A percentile compares a stretch with the other conserved stretches of the same genome.
Evolutionary conservation across 1,140 invertebrate species (phyloP).

Genomic region (Nephila pilipes): DNA sequence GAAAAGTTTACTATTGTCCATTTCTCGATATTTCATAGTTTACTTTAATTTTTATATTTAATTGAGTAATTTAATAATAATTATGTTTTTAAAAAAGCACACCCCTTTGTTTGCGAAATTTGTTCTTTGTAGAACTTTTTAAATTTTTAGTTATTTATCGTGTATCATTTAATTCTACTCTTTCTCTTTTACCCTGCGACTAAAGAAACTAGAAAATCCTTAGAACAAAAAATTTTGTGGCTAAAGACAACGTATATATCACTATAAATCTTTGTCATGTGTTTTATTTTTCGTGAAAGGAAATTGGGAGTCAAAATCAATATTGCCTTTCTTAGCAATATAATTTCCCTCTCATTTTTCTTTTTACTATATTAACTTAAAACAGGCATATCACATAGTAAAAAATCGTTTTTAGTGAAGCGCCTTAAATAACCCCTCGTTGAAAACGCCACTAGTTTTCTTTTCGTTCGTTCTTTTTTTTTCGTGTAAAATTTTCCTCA

Average conservation of each 20-base stretch:
- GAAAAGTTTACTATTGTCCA: no score
- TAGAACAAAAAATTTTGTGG: neutral
- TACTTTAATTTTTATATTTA: no score
- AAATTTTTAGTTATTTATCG: no score
- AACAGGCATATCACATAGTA: slow-evolving; percentile 12
- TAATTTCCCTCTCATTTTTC: neutral
- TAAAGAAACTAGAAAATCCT: no score
- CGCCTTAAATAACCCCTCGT: neutral
- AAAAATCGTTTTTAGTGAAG: slow-evolving; percentile 5
- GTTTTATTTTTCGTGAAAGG: neutral
- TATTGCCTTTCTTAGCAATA: neutral
- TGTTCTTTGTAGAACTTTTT: no score
- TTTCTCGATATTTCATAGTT: no score
- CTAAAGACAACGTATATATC: neutral
- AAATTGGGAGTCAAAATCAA: slow-evolving; percentile 9
- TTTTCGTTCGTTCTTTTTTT: neutral
- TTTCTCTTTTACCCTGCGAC: no score
- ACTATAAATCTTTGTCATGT: neutral
- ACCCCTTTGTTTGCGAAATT: no score
- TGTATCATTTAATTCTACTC: no score
- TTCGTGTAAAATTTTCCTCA: neutral
- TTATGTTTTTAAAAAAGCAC: no score
- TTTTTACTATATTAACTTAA: neutral
- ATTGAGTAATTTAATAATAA: no score
- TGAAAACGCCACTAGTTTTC: neutral